Evolutionary conservation across 2,113 vertebrate species (phyloP).

Genomic region (Muscicapa adusta): DNA sequence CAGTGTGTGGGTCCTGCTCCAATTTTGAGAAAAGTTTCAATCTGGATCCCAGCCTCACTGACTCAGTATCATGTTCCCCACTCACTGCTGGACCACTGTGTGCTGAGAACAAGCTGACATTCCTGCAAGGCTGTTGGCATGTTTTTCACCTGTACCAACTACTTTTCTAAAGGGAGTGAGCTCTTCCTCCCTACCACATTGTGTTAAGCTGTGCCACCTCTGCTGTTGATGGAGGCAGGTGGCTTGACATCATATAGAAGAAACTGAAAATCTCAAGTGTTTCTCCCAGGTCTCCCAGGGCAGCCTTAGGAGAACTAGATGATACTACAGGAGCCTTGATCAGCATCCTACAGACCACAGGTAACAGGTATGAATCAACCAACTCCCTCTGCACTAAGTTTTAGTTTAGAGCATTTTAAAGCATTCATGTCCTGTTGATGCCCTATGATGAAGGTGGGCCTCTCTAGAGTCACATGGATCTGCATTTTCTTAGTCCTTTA

Average conservation of each 20-base stretch:
- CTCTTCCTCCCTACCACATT: neutral
- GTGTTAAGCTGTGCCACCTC: neutral
- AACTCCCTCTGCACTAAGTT: neutral
- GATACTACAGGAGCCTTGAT: neutral
- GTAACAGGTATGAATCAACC: neutral
- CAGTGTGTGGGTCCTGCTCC: neutral
- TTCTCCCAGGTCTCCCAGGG: neutral
- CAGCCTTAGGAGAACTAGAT: neutral
- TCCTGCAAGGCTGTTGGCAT: neutral
- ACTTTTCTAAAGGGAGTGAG: neutral
- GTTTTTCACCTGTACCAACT: neutral
- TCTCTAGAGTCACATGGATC: neutral
- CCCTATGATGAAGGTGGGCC: neutral
- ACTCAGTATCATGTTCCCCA: neutral
- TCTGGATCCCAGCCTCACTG: neutral
- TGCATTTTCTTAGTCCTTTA: neutral
- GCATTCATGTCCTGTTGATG: neutral
- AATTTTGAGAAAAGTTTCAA: neutral
- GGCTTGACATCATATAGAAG: neutral
- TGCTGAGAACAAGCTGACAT: neutral
- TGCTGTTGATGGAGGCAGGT: neutral
- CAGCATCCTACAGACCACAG: neutral
- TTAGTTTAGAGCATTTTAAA: neutral
- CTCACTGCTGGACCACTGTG: neutral
- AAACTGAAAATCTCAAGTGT: neutral